phyloP scores from a whole-genome alignment of 2,113 vertebrate genomes.

The Podarcis muralis region DNA sequence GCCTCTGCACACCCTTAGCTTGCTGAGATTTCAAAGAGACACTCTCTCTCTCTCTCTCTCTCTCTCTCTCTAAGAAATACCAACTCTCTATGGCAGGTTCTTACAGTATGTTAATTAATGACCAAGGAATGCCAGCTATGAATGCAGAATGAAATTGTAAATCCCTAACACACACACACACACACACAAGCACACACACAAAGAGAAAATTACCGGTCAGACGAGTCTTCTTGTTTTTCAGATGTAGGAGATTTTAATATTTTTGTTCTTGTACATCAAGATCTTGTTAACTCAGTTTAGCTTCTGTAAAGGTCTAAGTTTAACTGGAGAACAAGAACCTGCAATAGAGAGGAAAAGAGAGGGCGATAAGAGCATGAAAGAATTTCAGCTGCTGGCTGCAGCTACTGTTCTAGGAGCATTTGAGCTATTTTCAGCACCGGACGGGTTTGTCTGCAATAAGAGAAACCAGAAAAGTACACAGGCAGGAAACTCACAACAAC shows the following conservation, averaged over 20 bases:
- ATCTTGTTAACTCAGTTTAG: conserved; percentile 71
- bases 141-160: conserved; percentile 44
- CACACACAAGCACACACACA: conserved; percentile 47
- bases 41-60: not conserved
- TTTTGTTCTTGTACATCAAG: conserved; percentile 53
- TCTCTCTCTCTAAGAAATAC: not conserved
- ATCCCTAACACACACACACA: conserved; percentile 56
- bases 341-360: conserved; percentile 69
- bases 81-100: conserved; percentile 10
- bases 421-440: conserved; percentile 89
- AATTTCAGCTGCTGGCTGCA: conserved; percentile 79
- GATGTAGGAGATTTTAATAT: conserved; percentile 60
- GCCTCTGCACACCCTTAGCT: not conserved
- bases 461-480: conserved; percentile 33
- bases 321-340: conserved; percentile 73
- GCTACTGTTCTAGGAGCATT: conserved; percentile 73
- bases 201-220: conserved; percentile 74
- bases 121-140: conserved; percentile 34
- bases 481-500: conserved; percentile 70
- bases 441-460: conserved; percentile 70
- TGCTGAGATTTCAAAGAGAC: not conserved
- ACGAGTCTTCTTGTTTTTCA: conserved; percentile 47
- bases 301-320: conserved; percentile 69
- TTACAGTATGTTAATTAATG: conserved; percentile 39
- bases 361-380: conserved; percentile 69